Conservation (phyloP, 2,888 invertebrate genomes). For the Anticlea derivata region DNA sequence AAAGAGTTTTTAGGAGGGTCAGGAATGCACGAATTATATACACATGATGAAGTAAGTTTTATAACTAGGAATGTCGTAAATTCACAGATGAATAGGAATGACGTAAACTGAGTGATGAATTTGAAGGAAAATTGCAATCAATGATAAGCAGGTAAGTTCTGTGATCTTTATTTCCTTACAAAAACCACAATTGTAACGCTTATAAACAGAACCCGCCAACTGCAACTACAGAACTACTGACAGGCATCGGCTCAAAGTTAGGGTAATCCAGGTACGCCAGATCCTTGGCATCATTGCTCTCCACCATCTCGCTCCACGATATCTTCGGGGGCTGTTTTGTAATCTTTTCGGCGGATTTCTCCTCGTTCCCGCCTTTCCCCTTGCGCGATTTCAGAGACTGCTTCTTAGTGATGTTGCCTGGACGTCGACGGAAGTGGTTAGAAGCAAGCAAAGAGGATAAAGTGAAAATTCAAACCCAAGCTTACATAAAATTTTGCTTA, state of each 20-base stretch:
- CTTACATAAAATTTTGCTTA: background rate
- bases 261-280: slow-evolving; percentile 64
- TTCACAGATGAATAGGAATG: slow-evolving; percentile 2
- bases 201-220: slow-evolving; percentile 44
- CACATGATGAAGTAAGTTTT: background rate
- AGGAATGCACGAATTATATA: slow-evolving; percentile 6
- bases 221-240: slow-evolving; percentile 54
- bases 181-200: slow-evolving; percentile 50
- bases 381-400: slow-evolving; percentile 64
- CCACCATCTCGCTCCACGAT: slow-evolving; percentile 58
- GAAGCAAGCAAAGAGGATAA: slow-evolving; percentile 1
- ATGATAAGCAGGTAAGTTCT: slow-evolving; percentile 26
- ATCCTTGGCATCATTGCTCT: slow-evolving; percentile 44
- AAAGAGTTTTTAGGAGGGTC: slow-evolving; percentile 12
- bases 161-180: slow-evolving; percentile 38
- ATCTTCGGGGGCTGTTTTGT: slow-evolving; percentile 44
- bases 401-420: slow-evolving; percentile 75
- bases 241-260: slow-evolving; percentile 73
- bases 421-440: slow-evolving; percentile 21
- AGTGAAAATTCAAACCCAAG: background rate
- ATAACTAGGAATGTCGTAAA: slow-evolving; percentile 1
- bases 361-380: slow-evolving; percentile 51
- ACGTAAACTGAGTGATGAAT: too few species aligned
- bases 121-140: slow-evolving; percentile 14
- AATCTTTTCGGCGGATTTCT: slow-evolving; percentile 56